phyloP scores from a whole-genome alignment of 2,797 vertebrate genomes.

The Lophius americanus region DNA sequence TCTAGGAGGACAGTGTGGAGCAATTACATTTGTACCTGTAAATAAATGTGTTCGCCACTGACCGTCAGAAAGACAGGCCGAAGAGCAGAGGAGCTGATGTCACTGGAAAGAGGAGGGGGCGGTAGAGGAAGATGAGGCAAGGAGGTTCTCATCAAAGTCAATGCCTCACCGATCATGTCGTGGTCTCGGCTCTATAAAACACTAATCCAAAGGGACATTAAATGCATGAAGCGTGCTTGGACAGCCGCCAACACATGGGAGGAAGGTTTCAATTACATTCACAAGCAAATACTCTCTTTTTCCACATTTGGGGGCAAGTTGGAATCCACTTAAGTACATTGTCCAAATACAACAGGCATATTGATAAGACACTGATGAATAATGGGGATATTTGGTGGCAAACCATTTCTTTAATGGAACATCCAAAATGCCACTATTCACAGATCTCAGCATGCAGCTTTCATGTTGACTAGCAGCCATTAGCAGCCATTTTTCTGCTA shows the following conservation, averaged over 20 bases:
- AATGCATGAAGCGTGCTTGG: slow-evolving; percentile 7
- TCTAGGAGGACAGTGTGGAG: neutral
- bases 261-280: neutral
- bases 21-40: slow-evolving; percentile 8
- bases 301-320: neutral
- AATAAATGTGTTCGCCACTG: slow-evolving; percentile 21
- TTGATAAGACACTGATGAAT: neutral
- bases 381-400: neutral
- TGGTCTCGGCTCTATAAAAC: slow-evolving; percentile 38
- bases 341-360: neutral
- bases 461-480: neutral
- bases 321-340: neutral
- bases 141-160: slow-evolving; percentile 42
- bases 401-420: neutral
- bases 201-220: slow-evolving; percentile 19
- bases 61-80: slow-evolving; percentile 31
- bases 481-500: no score
- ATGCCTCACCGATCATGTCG: slow-evolving; percentile 36
- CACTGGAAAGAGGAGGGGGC: slow-evolving; percentile 22
- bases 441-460: neutral
- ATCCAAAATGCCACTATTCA: no score
- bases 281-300: neutral
- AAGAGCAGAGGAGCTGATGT: slow-evolving; percentile 24
- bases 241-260: neutral
- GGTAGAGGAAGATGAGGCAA: neutral